phyloP scores from a whole-genome alignment of 2,113 vertebrate species.

The Phrynosoma platyrhinos region DNA sequence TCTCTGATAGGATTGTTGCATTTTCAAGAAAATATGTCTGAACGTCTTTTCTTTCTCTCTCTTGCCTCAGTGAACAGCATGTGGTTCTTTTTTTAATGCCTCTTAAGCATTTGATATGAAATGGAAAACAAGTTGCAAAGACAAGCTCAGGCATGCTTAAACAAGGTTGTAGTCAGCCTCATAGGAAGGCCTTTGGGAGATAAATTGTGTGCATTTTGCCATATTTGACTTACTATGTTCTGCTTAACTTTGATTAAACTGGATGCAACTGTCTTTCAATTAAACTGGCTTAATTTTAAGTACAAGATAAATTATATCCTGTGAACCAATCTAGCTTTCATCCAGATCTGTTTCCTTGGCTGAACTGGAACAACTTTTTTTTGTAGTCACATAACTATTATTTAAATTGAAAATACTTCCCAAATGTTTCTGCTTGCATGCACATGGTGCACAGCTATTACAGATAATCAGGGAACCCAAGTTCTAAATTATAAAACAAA shows the following conservation, averaged over 20 bases:
- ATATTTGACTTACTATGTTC: background rate
- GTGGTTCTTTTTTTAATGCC: slow-evolving; percentile 17
- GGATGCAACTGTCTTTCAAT: slow-evolving; percentile 5
- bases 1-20: slow-evolving; percentile 7
- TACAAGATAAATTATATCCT: slow-evolving; percentile 3
- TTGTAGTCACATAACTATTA: background rate
- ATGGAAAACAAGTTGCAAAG: slow-evolving; percentile 26
- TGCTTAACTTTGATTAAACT: slow-evolving; percentile 24
- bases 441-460: background rate
- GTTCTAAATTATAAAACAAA: background rate
- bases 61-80: slow-evolving; percentile 39
- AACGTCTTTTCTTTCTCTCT: background rate
- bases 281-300: background rate
- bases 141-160: slow-evolving; percentile 55
- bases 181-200: slow-evolving; percentile 9
- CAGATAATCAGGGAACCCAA: background rate
- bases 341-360: background rate
- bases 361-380: background rate
- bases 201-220: background rate
- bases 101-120: slow-evolving; percentile 35
- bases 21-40: slow-evolving; percentile 9
- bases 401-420: background rate
- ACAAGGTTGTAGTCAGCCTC: slow-evolving; percentile 39
- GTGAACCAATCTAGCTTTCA: background rate
- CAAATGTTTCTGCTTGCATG: background rate